These are phyloP conservation scores for Corythucha ciliata DNA, from an alignment of 2,888 invertebrate species.

Conservation along the genomic window DNA sequence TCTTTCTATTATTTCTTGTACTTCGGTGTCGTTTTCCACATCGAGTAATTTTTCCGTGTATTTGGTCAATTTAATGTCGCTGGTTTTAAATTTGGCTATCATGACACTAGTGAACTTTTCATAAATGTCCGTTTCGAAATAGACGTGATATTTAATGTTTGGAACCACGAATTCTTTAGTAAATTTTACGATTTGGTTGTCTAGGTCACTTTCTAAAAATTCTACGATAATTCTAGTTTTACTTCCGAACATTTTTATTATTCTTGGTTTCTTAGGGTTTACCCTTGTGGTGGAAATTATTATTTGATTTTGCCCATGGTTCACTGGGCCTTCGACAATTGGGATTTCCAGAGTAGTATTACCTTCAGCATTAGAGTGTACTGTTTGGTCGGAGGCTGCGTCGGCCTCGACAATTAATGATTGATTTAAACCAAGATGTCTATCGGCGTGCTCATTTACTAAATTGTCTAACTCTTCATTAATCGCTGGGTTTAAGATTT, in stretches of 20 bases:
- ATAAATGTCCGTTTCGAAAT: conserved; percentile 2
- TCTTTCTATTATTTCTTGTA: conserved; percentile 19
- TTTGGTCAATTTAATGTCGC: conserved; percentile 1
- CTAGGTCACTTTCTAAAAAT: background rate
- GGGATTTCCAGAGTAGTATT: background rate
- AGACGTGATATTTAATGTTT: conserved; percentile 2
- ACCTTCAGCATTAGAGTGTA: background rate
- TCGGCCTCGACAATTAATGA: no score
- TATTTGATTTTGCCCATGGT: background rate
- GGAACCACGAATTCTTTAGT: conserved; percentile 6
- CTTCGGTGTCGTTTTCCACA: conserved; percentile 16
- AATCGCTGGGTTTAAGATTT: background rate
- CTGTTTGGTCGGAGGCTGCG: no score
- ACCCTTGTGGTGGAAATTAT: background rate
- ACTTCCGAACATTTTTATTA: background rate
- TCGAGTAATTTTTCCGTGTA: conserved; percentile 10
- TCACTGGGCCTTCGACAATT: conserved; percentile 2
- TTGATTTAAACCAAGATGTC: no score
- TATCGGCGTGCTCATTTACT: background rate
- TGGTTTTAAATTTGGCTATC: background rate
- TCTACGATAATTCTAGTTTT: conserved; percentile 7
- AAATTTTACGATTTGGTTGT: conserved; percentile 4
- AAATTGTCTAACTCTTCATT: background rate
- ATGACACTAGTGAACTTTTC: conserved; percentile 6
- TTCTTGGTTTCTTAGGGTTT: conserved; percentile 1